phyloP scores from a whole-genome alignment of 2,113 vertebrate genomes.

The Peromyscus maniculatus region DNA sequence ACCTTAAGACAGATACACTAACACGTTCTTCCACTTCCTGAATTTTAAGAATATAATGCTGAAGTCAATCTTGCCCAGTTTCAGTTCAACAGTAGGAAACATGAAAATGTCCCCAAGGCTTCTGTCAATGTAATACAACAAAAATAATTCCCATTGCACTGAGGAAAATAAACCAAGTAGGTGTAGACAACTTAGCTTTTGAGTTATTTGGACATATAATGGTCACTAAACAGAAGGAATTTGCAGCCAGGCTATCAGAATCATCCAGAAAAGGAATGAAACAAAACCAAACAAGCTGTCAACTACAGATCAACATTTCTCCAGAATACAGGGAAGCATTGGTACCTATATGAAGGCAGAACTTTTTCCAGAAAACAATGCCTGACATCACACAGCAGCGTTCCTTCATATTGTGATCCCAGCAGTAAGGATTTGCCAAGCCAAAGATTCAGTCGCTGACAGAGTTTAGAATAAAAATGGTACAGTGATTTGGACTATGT shows the following conservation, averaged over 20 bases:
- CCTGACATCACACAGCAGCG: too few relatives aligned
- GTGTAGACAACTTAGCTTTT: slow-evolving; percentile 1
- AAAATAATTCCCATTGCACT: neutral
- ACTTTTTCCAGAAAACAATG: neutral
- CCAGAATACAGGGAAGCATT: neutral
- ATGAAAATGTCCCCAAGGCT: neutral
- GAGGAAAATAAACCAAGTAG: neutral
- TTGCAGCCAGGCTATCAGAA: neutral
- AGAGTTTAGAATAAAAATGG: neutral
- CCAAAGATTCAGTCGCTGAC: neutral
- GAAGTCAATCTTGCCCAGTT: slow-evolving; percentile 11
- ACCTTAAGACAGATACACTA: neutral
- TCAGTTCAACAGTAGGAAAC: neutral
- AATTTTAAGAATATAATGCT: slow-evolving; percentile 11
- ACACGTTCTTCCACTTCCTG: neutral
- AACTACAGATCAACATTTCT: neutral
- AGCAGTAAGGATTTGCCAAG: neutral
- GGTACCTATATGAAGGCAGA: neutral
- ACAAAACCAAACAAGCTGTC: neutral
- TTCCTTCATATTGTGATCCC: neutral
- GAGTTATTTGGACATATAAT: neutral
- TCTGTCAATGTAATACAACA: neutral
- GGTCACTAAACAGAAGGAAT: neutral
- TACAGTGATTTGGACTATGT: neutral
- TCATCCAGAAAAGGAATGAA: neutral